A percentile compares a stretch with the other conserved stretches of the same genome.
Evolutionary conservation across 2,888 invertebrate genomes (phyloP).

Genomic region (Meteorus cinctellus): DNA sequence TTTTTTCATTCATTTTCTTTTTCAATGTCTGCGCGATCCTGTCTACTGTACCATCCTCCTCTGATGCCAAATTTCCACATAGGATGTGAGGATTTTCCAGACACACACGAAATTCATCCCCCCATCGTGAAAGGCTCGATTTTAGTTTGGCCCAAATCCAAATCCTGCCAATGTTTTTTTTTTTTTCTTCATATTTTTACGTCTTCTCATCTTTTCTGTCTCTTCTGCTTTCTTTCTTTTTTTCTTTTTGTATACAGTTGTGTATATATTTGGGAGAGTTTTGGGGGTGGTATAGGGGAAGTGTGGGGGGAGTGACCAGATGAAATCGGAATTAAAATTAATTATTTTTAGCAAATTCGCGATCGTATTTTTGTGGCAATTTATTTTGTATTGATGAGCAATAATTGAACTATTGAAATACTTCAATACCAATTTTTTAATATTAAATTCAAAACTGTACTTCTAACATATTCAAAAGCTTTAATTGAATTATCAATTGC

Average conservation of each 20-base stretch:
- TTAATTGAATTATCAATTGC: too few species aligned
- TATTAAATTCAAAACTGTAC: too few species aligned
- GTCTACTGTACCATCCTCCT: background rate
- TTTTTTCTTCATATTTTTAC: background rate
- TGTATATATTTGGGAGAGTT: too few species aligned
- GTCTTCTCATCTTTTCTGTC: background rate
- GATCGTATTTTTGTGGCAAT: too few species aligned
- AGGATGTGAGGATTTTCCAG: constrained; percentile 24
- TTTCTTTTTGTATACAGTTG: background rate
- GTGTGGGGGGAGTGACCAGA: too few species aligned
- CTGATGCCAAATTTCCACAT: constrained; percentile 12
- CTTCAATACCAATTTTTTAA: too few species aligned
- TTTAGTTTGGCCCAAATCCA: constrained; percentile 42
- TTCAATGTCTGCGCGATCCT: background rate
- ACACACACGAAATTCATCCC: constrained; percentile 17
- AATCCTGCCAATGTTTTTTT: constrained; percentile 27
- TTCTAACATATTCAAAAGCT: too few species aligned
- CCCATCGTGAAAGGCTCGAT: constrained; percentile 13
- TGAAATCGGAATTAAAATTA: too few species aligned
- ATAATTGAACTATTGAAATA: too few species aligned
- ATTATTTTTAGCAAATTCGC: too few species aligned
- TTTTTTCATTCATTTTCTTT: constrained; percentile 4
- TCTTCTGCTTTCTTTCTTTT: background rate
- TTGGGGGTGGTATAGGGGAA: too few species aligned
- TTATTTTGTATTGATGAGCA: too few species aligned